A percentile compares a stretch with the other conserved stretches of the same genome.
phyloP scores from a whole-genome alignment of 2,888 invertebrate genomes.

The Pteria penguin region DNA sequence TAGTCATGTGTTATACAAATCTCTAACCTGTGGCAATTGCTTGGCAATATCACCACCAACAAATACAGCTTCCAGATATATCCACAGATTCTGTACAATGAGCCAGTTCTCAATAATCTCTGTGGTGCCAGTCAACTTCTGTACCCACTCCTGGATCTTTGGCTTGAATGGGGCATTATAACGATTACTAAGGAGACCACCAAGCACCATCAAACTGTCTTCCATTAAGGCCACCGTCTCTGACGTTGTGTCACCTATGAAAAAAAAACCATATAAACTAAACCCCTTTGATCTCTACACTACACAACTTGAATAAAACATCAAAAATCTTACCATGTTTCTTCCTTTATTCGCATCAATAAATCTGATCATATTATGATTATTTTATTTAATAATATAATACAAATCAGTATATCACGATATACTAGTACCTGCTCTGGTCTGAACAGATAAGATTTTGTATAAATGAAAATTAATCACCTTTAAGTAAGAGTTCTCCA shows the following conservation, averaged over 20 bases:
- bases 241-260: slow-evolving; percentile 92
- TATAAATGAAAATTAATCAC: too few species aligned
- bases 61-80: slow-evolving; percentile 97
- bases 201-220: slow-evolving; percentile 96
- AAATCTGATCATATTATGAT: too few species aligned
- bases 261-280: background rate
- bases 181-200: slow-evolving; percentile 94
- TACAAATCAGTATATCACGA: too few species aligned
- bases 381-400: too few species aligned
- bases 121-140: slow-evolving; percentile 96
- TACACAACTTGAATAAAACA: too few species aligned
- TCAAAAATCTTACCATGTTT: too few species aligned
- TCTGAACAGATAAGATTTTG: too few species aligned
- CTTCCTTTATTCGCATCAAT: too few species aligned
- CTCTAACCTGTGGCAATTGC: slow-evolving; percentile 86
- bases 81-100: slow-evolving; percentile 99
- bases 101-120: slow-evolving; percentile 98
- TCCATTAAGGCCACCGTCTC: slow-evolving; percentile 97
- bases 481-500: slow-evolving; percentile 92
- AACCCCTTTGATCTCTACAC: too few species aligned
- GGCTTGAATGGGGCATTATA: slow-evolving; percentile 98
- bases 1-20: background rate
- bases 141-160: slow-evolving; percentile 97
- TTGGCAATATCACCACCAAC: slow-evolving; percentile 99
- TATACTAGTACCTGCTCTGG: too few species aligned